Conservation (phyloP, 37 sponge, comb jelly and placozoan species). For the Lycopodina hypogea region DNA sequence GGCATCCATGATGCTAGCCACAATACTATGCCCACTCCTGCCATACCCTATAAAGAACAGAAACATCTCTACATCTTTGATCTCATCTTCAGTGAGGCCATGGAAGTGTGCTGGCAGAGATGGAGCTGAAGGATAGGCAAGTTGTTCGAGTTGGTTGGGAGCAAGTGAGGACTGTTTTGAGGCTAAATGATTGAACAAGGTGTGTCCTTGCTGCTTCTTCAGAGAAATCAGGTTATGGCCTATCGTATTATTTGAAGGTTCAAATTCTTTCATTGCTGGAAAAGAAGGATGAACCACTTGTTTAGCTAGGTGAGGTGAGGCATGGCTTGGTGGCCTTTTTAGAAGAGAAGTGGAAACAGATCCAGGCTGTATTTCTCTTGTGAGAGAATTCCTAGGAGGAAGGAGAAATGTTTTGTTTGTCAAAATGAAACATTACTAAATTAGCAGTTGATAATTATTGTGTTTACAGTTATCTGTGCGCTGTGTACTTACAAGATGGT, state of each 20-base stretch:
- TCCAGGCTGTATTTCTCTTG: too few relatives aligned
- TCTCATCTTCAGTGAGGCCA: not conserved
- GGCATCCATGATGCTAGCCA: conserved; percentile 60
- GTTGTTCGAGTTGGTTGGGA: not conserved
- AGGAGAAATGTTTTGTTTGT: too few relatives aligned
- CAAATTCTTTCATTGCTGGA: too few relatives aligned
- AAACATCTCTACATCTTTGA: conserved; percentile 38
- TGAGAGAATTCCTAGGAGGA: too few relatives aligned
- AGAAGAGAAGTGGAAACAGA: too few relatives aligned
- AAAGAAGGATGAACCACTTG: too few relatives aligned
- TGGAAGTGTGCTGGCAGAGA: conserved; percentile 3
- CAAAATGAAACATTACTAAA: too few relatives aligned
- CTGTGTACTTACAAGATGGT: too few relatives aligned
- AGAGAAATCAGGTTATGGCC: not conserved
- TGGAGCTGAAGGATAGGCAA: not conserved
- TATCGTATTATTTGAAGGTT: not conserved
- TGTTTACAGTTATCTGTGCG: too few relatives aligned
- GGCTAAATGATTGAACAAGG: not conserved
- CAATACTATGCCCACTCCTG: conserved; percentile 61
- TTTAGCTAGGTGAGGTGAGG: too few relatives aligned
- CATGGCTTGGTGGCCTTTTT: too few relatives aligned
- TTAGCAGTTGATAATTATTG: too few relatives aligned
- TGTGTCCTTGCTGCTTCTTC: not conserved
- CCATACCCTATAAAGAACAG: conserved; percentile 56
- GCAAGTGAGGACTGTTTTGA: not conserved